A percentile compares a stretch with the other conserved stretches of the same genome.
These are phyloP conservation scores for Cydia fagiglandana DNA, from an alignment of 1,140 invertebrate species.

Conservation along the genomic window DNA sequence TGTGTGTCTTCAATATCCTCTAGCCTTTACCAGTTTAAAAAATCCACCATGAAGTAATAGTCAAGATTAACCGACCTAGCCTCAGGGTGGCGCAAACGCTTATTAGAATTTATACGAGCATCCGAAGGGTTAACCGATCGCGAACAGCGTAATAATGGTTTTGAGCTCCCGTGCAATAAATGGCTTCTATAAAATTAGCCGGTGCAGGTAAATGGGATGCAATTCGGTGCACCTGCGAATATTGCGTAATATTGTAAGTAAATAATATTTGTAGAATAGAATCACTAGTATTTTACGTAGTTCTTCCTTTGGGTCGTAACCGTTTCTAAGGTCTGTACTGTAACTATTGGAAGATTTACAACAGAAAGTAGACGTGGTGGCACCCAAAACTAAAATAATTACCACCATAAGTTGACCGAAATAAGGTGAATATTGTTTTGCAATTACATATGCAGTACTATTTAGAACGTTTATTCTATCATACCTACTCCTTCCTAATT, in stretches of 20 bases:
- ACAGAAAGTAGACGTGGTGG: too few species aligned
- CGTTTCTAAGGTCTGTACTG: too few species aligned
- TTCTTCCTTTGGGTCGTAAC: too few species aligned
- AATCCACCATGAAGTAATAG: slow-evolving; percentile 66
- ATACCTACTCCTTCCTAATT: too few species aligned
- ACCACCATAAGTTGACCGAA: too few species aligned
- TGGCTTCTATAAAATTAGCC: slow-evolving; percentile 1
- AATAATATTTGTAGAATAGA: background rate
- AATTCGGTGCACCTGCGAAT: background rate
- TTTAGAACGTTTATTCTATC: too few species aligned
- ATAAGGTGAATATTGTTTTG: too few species aligned
- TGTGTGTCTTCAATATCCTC: too few species aligned
- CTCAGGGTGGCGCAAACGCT: slow-evolving; percentile 62
- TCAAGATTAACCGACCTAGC: slow-evolving; percentile 69
- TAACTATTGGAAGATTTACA: too few species aligned
- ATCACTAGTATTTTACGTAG: too few species aligned
- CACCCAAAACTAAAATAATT: too few species aligned
- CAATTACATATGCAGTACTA: too few species aligned
- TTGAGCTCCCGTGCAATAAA: slow-evolving; percentile 10
- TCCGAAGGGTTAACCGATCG: slow-evolving; percentile 19
- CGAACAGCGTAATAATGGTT: slow-evolving; percentile 15
- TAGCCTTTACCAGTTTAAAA: slow-evolving; percentile 40
- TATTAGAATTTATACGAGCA: slow-evolving; percentile 68
- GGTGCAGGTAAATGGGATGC: slow-evolving; percentile 2
- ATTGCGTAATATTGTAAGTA: slow-evolving; percentile 3